Evolutionary conservation across 1,140 invertebrate species (phyloP), one percentile per base, ranked within the genome.

Genomic region (Lanistes nyassanus): DNA sequence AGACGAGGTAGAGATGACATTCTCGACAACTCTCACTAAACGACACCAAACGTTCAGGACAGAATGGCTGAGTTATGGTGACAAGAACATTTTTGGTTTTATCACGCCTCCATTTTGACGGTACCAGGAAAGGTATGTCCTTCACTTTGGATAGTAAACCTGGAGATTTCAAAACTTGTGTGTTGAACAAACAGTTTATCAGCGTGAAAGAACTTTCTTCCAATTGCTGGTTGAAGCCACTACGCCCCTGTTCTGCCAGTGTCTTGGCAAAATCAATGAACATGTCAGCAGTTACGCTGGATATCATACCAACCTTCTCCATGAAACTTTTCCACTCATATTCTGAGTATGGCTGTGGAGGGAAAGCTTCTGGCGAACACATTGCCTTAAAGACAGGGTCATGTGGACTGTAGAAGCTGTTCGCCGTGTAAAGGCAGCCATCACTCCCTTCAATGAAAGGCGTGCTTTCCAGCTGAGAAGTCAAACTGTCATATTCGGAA

Each of bases 91-190:
- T 19, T 36, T 53, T 47, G 60, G 31, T 0, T 62, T 31, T 21
- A 23, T 75, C 4, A 66, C 39, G 36, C 19, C 13, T 31, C 76
- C 75, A 36, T 6, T 37, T 47, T 76, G n/a, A 39, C 7, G 77
- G 77, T 6, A 70, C 34, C 13, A 83, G 34, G 37, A 83, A 83
- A n/a, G 74, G 76, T 4, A 80, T 79, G 23, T 58, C 47, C 26
- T 53, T 60, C 16, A 82, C 55, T 39, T 23, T 23, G 4, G 29
- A 11, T 21, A 81, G 70, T 0, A 79, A 19, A 19, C 29, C 53
- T 42, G 36, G 26, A 0, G 70, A 23, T 31, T 58, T 55, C 37
- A 80, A 67, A 6, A 55, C 16, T 36, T 13, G 11, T 29, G 29
- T 72, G 1, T 31, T 1, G 39, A 74, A 62, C 0, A 82, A 58